Evolutionary conservation across 2,797 vertebrate species (phyloP), one percentile per base, ranked within the genome.

Genomic region (Lithobates pipiens): DNA sequence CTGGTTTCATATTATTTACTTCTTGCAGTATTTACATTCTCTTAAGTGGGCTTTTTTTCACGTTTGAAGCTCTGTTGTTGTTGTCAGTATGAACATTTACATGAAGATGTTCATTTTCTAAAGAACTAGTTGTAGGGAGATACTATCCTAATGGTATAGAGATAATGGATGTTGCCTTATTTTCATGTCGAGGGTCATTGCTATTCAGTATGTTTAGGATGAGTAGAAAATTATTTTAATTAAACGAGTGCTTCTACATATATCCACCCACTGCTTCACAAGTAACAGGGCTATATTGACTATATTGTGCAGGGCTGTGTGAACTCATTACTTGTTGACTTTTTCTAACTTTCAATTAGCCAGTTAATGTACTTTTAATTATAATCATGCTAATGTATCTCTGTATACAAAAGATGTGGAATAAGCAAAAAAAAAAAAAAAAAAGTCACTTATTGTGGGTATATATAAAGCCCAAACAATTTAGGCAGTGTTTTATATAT

Each of bases 211-310:
- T 91, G 88, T 5, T 84, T 65, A 84, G 91, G 83, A 83, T 90
- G 86, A 86, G 4, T n/a, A 81, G 86, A 81, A 88, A 91, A 89
- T 82, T 2, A 77, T 90, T 89, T 92, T 89, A 91, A 92, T 91
- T 90, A 92, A 92, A 88, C 88, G 72, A 73, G 87, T 88, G 54
- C 83, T 88, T 91, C 88, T 89, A 91, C 90, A 89, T 89, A 83
- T 88, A 89, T 83, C 69, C 18, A 81, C 32, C 39, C 6, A 85
- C 34, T 88, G 46, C 0, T 81, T 76, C 36, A 80, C 80, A 11
- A n/a, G 10, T 16, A 79, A 79, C 70, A 32, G 77, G 34, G 54
- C 74, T 42, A 36, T 21, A 50, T 65, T 65, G 25, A 46, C 36
- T 67, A 44, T 81, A 27, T 46, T 13, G 18, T 44, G 42, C 10